Evolutionary conservation across 2,113 vertebrate genomes (phyloP), one percentile per base, ranked within the genome.

Genomic region (Osmerus eperlanus): DNA sequence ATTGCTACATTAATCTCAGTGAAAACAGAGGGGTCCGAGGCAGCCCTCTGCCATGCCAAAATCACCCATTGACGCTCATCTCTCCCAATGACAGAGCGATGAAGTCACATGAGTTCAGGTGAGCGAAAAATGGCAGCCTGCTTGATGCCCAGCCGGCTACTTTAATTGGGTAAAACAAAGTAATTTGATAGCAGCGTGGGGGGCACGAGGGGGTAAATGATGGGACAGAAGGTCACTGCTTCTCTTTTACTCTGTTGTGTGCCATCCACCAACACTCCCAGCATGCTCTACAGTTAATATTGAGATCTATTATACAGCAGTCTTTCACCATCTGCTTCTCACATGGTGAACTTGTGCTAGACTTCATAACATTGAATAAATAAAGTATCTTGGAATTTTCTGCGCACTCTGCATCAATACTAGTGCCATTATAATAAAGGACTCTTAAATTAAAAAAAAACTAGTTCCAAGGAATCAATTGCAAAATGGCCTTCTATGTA

Each of bases 141-240:
- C 82, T 88, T 81, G 84, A 89, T 80, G 88, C 90, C 87, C 89
- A 92, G 89, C 87, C 87, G 84, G 88, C 87, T 83, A 78, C 85
- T 90, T 90, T 92, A 91, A 93, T 93, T 91, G 91, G 89, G 79
- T 92, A 88, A 92, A 93, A 93, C 89, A 92, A 93, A 93, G 91
- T 92, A 91, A 92, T 92, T 90, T 92, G 85, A 89, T 89, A 84
- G 84, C 87, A 36, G 85, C 81, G 71, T 87, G 87, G 89, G 89
- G 91, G 89, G 89, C 86, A 77, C 66, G 32, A 81, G 86, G 87
- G 90, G 91, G 88, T 92, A 92, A 92, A 90, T 86, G 91, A 92
- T 82, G 84, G 89, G 89, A 92, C 90, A 92, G 90, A 93, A 93
- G 92, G 92, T 93, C 91, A 92, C 72, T 71, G 86, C 87, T 86